Base-by-base conservation (phyloP, 2,888 invertebrate genomes). In the Limnephilus auricula region DNA sequence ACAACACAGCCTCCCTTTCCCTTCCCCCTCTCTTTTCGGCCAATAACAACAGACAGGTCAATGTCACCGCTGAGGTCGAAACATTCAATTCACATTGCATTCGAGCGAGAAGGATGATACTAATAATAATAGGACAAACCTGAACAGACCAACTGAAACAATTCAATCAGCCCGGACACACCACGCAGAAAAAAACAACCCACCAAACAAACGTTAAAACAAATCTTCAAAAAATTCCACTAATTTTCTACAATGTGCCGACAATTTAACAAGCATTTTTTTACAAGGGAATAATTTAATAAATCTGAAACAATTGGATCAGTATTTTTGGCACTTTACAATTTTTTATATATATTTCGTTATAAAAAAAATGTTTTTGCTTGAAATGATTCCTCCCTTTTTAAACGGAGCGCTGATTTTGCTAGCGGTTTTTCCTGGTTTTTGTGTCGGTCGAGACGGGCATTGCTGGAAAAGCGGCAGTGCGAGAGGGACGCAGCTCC, bases 21-120 rank as follows among this genome's bases (percentile, higher is more conserved):
- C 79, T 30, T 88, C 89, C 89, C 84, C 89, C 50, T 9, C 84
- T 84, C 84, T 30, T 18, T 85, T 79, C 40, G 91, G 89, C 84
- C 79, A 91, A 91, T 85, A 91, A 91, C 79, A 91, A 89, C 91
- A 91, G 89, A 79, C 91, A 89, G 91, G 91, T 91, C 91, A 91
- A 91, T 91, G 91, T 91, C 91, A 91, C 79, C 89, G 86, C 50
- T 86, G 86, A 86, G 88, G 91, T 91, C 88, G 86, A 79, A 90
- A 90, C 50, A 79, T 90, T 87, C 86, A 86, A 79, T 90, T 87
- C 80, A 50, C 87, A 40, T 50, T 86, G 80, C 80, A 87, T 87
- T 80, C 34, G 91, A 88, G 90, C 88, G 91, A 91, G 88, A 30
- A 45, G 78, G 79, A n/a, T n/a, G 79, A 90, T 30, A 79, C 31